A percentile compares a stretch with the other conserved stretches of the same genome.
Evolutionary conservation across 1,140 invertebrate species (phyloP).

Genomic region (Metopolophium dirhodum): DNA sequence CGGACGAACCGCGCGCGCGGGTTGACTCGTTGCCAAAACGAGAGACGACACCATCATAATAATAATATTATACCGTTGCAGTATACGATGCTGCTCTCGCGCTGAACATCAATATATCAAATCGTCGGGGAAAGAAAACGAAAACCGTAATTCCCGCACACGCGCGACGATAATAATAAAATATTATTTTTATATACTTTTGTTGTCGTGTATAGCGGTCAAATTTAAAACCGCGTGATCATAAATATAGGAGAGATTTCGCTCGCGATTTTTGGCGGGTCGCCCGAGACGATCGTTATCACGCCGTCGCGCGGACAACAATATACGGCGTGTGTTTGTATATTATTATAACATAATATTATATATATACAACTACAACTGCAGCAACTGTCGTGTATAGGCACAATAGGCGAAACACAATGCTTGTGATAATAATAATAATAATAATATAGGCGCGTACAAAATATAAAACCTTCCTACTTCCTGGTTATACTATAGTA

Average conservation of each 20-base stretch:
- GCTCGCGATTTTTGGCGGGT: slow-evolving; percentile 26
- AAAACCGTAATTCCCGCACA: neutral
- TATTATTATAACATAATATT: neutral
- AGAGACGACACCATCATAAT: neutral
- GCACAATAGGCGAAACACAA: neutral
- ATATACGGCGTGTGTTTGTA: neutral
- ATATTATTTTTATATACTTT: slow-evolving; percentile 3
- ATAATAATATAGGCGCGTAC: neutral
- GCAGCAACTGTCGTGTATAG: neutral
- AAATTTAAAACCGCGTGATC: neutral
- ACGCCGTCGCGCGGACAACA: neutral
- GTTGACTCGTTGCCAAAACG: slow-evolving; percentile 16
- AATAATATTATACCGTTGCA: neutral
- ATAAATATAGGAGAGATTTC: neutral
- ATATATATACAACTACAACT: too few relatives aligned
- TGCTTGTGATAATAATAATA: neutral
- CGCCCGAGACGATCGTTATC: slow-evolving; percentile 26
- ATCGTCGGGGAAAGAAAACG: neutral
- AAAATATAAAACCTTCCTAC: neutral
- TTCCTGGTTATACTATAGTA: neutral
- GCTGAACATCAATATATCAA: neutral
- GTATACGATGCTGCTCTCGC: neutral
- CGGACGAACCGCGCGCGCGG: neutral
- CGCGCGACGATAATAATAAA: neutral
- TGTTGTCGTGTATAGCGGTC: neutral